Evolutionary conservation across 2,113 vertebrate genomes (phyloP).

Genomic region (Elephas maximus): DNA sequence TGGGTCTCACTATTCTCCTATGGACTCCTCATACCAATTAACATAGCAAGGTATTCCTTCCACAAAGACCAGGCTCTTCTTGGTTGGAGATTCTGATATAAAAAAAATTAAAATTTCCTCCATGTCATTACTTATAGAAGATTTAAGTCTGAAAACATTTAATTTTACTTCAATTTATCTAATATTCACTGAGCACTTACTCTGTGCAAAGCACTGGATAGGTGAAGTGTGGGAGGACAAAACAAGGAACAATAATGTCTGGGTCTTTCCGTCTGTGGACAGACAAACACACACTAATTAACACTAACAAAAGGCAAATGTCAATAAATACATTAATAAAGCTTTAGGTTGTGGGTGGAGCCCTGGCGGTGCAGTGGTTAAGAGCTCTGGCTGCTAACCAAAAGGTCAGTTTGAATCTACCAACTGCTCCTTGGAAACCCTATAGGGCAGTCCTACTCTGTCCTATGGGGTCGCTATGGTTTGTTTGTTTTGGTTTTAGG

Average conservation of each 20-base stretch:
- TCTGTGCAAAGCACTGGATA: neutral
- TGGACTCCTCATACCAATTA: neutral
- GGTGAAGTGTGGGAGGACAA: neutral
- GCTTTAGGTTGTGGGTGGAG: neutral
- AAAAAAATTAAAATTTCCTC: neutral
- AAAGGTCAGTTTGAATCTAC: too few species aligned
- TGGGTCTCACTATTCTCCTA: neutral
- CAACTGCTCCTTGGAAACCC: too few species aligned
- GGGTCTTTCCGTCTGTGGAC: neutral
- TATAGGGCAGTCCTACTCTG: too few species aligned
- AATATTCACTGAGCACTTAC: neutral
- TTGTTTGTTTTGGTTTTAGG: too few species aligned
- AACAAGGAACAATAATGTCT: neutral
- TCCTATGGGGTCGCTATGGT: too few species aligned
- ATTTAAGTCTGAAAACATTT: slow-evolving; percentile 32
- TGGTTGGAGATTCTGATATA: neutral
- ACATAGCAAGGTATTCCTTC: neutral
- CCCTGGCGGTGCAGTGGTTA: too few species aligned
- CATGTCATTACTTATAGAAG: neutral
- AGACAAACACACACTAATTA: neutral
- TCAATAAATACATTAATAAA: neutral
- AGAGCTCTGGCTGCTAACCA: too few species aligned
- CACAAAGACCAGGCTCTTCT: neutral
- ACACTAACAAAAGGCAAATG: neutral
- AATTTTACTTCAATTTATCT: slow-evolving; percentile 12